Percentiles rank a stretch among this genome's conserved stretches.
These are phyloP conservation scores for Diplogasteroides magnus DNA, from an alignment of 1,140 invertebrate species.

Conservation along the genomic window DNA sequence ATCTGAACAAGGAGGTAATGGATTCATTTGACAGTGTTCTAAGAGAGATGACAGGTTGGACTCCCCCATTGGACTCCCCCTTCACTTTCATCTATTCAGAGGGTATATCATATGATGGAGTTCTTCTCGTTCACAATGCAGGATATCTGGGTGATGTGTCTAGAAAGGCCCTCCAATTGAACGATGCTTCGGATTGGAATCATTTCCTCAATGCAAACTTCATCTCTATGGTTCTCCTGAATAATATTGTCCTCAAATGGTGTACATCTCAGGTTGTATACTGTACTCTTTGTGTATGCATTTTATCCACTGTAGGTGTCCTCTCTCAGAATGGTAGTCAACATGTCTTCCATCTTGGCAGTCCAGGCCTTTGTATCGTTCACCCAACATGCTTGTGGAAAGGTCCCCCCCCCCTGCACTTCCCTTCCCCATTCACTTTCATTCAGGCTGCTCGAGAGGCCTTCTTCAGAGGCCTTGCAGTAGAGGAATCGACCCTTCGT, in stretches of 20 bases:
- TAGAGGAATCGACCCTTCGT: conserved; percentile 69
- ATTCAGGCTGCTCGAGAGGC: conserved; percentile 74
- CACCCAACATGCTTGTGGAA: background rate
- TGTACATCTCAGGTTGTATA: background rate
- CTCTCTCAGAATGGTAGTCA: background rate
- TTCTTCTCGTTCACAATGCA: background rate
- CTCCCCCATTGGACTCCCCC: too few species aligned
- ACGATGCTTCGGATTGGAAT: background rate
- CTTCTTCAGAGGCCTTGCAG: conserved; percentile 74
- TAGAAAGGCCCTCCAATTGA: background rate
- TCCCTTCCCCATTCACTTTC: background rate
- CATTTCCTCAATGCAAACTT: background rate
- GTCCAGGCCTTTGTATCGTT: background rate
- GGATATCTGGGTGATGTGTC: background rate
- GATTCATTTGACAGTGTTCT: background rate
- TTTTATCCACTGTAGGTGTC: background rate
- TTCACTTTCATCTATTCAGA: too few species aligned
- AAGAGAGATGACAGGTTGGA: background rate
- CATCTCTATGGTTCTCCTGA: background rate
- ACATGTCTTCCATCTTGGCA: background rate
- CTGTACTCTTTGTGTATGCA: background rate
- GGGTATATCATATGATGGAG: background rate
- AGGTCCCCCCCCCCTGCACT: too few species aligned
- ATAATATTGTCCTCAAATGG: background rate
- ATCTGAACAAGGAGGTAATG: background rate